Evolutionary conservation across 2,888 invertebrate species (phyloP), one percentile per base, ranked within the genome.

Genomic region (Allacma fusca): DNA sequence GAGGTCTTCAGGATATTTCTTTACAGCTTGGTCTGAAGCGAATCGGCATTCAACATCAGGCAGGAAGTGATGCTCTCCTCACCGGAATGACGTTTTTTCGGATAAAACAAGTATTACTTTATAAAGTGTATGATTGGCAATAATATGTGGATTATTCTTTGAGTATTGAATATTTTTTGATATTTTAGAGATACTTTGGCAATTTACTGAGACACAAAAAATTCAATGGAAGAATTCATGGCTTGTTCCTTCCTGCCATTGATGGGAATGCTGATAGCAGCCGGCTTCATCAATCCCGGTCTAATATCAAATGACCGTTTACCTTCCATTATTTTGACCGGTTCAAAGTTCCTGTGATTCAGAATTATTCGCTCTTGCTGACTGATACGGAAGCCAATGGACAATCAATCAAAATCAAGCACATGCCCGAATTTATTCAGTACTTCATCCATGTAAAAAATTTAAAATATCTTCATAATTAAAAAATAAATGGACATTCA

Each of bases 81-180:
- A 98, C 99, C 21, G 98, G 98, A 85, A 95, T 96, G 92, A 96
- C 97, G 0, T 99, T 99, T 89, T 99, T 99, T 88, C 98, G 97
- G 90, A 97, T 98, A 24, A 74, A 76, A 77, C 59, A 69, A 23
- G 69, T 69, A 69, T n/a, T n/a, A n/a, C n/a, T n/a, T n/a, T 4
- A 26, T 62, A 62, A 23, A 24, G 23, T 24, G n/a, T n/a, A n/a
- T n/a, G n/a, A n/a, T n/a, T n/a, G n/a, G n/a, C n/a, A n/a, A 16
- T 50, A 19, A 50, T 50, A 9, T 50, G 34, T 34, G 34, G 13
- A 19, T 62, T 62, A 62, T 62, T 24, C 16, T 26, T 62, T 12
- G 1, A 62, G 9, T 50, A 13, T 16, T 1, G 19, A 19, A 50
- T 40, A 50, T 50, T 9, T 50, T 50, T 50, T 50, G 50, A 19